Percentiles rank a stretch among this genome's conserved stretches.
phyloP scores from a whole-genome alignment of 2,797 vertebrate species.

The Takifugu rubripes region DNA sequence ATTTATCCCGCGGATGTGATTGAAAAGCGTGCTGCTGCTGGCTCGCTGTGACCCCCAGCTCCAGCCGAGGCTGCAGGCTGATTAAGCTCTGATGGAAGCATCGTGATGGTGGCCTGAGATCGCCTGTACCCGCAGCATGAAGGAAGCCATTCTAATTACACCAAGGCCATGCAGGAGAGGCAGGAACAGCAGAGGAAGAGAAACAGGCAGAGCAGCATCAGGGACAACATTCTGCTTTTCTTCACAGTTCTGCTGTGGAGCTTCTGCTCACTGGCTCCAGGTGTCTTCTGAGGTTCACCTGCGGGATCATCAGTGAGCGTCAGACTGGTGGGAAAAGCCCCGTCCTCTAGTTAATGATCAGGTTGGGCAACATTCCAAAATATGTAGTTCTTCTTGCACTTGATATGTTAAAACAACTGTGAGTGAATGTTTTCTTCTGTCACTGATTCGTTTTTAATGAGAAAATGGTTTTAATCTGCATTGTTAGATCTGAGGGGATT shows the following conservation, averaged over 20 bases:
- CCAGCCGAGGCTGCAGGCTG: conserved; percentile 13
- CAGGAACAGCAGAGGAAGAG: neutral
- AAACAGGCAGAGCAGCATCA: neutral
- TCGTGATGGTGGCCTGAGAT: conserved; percentile 4
- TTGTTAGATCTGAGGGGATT: too few species aligned
- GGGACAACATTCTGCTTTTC: neutral
- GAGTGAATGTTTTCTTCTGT: too few species aligned
- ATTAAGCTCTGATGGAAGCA: conserved; percentile 28
- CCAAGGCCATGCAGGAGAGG: neutral
- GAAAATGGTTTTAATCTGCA: too few species aligned
- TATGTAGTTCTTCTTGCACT: too few species aligned
- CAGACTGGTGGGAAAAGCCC: neutral
- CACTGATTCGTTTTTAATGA: too few species aligned
- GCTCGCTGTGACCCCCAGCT: conserved; percentile 3
- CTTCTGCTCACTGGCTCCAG: neutral
- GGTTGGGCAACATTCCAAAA: too few species aligned
- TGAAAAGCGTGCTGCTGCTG: conserved; percentile 8
- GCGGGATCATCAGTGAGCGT: neutral
- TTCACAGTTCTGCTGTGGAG: neutral
- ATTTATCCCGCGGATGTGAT: conserved; percentile 2
- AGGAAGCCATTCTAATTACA: conserved; percentile 13
- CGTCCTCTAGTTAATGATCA: too few species aligned
- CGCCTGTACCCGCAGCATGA: conserved; percentile 11
- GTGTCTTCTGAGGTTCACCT: conserved; percentile 3
- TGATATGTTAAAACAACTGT: too few species aligned